Evolutionary conservation across 2,113 vertebrate species (phyloP), one percentile per base, ranked within the genome.

Genomic region (Aix galericulata): DNA sequence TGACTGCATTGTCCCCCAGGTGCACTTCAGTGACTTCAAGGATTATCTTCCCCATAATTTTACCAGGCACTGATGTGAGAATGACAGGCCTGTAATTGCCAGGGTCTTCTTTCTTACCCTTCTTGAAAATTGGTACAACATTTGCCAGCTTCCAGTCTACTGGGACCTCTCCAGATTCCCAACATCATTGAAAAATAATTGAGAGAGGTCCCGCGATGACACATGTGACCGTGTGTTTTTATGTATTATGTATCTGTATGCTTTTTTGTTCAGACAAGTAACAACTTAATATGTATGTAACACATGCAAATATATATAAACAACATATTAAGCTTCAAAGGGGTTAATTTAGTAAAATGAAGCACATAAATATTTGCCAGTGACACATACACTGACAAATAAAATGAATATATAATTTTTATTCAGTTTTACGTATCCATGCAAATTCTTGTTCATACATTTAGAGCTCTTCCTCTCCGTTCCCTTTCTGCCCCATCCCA

Each of bases 291-390:
- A 83, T 94, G 40, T 16, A 40, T n/a, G 8, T 40, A 25, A 42
- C 3, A 53, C 3, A 17, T 3, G 9, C 1, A 2, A 38, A 74
- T 48, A 48, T 31, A 15, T 3, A 11, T 1, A 2, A 38, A 74
- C 48, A 48, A 29, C 3, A 4, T 26, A 71, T n/a, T n/a, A 78
- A 82, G 62, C 8, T 6, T 71, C 31, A 26, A 64, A 88, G 14
- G 38, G 3, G 4, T 50, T 74, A 36, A 4, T 69, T 77, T 75
- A 82, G 8, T 20, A 56, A 72, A 22, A 4, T 50, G 22, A 85
- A 94, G 34, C 3, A 36, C 29, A 29, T 46, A 1, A 58, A 21
- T 56, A 42, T 80, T 75, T 90, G 15, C 2, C 12, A 32, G 5
- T 56, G 40, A 44, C 11, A 52, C 4, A 18, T 36, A 1, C 4